Evolutionary conservation across 2,797 vertebrate species (phyloP).

Genomic region (Crenichthys baileyi): DNA sequence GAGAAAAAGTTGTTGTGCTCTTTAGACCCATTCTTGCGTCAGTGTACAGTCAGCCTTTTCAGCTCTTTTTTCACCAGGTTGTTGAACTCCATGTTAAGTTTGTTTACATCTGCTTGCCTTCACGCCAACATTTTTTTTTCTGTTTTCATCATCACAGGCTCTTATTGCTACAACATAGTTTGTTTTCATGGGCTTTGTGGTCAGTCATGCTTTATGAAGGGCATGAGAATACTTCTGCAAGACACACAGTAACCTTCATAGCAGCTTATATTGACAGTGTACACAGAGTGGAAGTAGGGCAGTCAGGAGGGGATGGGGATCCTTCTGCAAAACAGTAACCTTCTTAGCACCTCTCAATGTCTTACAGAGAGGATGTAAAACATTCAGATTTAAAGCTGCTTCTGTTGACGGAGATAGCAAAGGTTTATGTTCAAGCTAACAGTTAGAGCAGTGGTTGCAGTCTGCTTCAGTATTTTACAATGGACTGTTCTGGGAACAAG

Average conservation of each 20-base stretch:
- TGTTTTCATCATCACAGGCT: constrained; percentile 35
- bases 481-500: constrained; percentile 18
- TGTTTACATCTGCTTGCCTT: constrained; percentile 46
- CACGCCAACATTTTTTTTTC: neutral
- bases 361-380: constrained; percentile 45
- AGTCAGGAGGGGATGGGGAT: constrained; percentile 40
- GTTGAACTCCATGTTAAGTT: constrained; percentile 50
- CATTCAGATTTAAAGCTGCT: constrained; percentile 23
- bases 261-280: constrained; percentile 44
- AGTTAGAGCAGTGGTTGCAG: constrained; percentile 26
- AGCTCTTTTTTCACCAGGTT: constrained; percentile 24
- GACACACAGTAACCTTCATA: constrained; percentile 33
- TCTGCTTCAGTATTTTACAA: constrained; percentile 50
- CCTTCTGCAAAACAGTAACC: constrained; percentile 37
- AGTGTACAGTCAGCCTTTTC: neutral
- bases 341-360: constrained; percentile 35
- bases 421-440: constrained; percentile 65
- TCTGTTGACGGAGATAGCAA: neutral
- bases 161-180: constrained; percentile 60
- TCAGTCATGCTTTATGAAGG: constrained; percentile 56
- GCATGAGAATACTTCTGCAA: constrained; percentile 36
- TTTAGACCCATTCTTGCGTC: neutral
- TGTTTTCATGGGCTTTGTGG: constrained; percentile 56
- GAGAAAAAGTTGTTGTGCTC: neutral
- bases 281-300: constrained; percentile 53